Base-by-base conservation (phyloP, 2,113 vertebrate genomes). In the Syrrhaptes paradoxus region DNA sequence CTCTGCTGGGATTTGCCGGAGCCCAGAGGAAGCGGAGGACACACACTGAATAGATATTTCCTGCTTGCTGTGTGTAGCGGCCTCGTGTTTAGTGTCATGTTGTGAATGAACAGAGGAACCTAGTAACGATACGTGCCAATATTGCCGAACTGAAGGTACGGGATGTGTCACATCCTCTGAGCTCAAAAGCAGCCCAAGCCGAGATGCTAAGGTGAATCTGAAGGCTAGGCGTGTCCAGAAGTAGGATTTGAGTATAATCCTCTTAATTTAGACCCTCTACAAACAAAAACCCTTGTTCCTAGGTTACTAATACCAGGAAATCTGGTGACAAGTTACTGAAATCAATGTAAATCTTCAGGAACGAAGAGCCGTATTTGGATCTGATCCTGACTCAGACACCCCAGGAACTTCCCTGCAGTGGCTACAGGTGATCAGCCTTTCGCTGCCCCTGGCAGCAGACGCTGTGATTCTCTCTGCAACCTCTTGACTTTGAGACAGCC, bases 81-180 rank as follows among this genome's bases (percentile, higher is more conserved):
- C 46, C 66, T 96, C 95, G 83, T 85, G 74, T 94, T 93, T 13
- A 96, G 92, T 78, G 87, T 93, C 67, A 80, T 86, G 89, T 95
- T 94, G 95, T 96, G 90, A 94, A 95, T 96, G 96, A 93, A 94
- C 87, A 90, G 93, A 96, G 92, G 89, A 95, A 95, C 92, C 89
- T 24, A 22, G 86, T 75, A 38, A 71, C 17, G n/a, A 86, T 72
- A 92, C 95, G 93, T 89, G 96, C 90, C 93, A 92, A 31, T 9
- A 57, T 0, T 8, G 49, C 57, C 11, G 45, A 82, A 41, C 76
- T 17, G 10, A 74, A 95, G 96, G 86, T 66, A 68, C 1, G 86
- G 92, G 96, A 97, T 94, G 95, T 96, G 93, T 92, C 95, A 97
- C 90, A 95, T 96, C 96, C 96, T 92, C 89, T 82, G 77, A 11